Base-by-base conservation (phyloP, 2,888 invertebrate species). In the Ommatoiulus sabulosus region DNA sequence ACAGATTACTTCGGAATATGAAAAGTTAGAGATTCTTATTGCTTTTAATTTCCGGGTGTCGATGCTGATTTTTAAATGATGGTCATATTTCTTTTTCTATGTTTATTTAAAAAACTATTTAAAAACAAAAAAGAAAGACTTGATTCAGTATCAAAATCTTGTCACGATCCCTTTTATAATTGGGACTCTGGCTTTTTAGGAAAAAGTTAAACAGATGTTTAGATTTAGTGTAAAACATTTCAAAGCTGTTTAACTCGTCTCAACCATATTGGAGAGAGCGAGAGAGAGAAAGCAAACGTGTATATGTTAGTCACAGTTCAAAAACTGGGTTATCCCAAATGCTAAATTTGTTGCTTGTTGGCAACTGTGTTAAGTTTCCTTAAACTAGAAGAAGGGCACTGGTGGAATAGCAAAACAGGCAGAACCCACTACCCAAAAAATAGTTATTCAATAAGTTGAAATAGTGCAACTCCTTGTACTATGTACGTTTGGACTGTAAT, bases 321-420 rank as follows among this genome's bases (percentile, higher is more conserved):
- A 85, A 85, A 85, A 85, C 85, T 85, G 46, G 85, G 85, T 85
- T 85, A 85, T 85, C 46, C 72, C 72, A 46, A 85, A 85, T 85
- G 85, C 85, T 85, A 85, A 85, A 85, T 85, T 85, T 85, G 85
- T 85, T 85, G 85, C 85, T 85, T 85, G 85, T 46, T 85, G 85
- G 85, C 85, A 85, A 85, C 85, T 85, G 46, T 72, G 72, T 72
- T 72, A 72, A 24, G 24, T 72, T 72, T 72, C 72, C 72, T 24
- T 24, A 72, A 72, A 24, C 72, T 24, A 72, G 72, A 72, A 72
- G 72, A 72, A 72, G 72, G 72, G 72, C 72, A 72, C 72, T 72
- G 72, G 24, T 72, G 72, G 72, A 72, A 72, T 72, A 72, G 72
- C 72, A 72, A 72, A 72, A 72, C 72, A 72, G 72, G 24, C 72